These are phyloP conservation scores for Hormaphis cornu DNA, from an alignment of 1,140 invertebrate species.

Conservation along the genomic window DNA sequence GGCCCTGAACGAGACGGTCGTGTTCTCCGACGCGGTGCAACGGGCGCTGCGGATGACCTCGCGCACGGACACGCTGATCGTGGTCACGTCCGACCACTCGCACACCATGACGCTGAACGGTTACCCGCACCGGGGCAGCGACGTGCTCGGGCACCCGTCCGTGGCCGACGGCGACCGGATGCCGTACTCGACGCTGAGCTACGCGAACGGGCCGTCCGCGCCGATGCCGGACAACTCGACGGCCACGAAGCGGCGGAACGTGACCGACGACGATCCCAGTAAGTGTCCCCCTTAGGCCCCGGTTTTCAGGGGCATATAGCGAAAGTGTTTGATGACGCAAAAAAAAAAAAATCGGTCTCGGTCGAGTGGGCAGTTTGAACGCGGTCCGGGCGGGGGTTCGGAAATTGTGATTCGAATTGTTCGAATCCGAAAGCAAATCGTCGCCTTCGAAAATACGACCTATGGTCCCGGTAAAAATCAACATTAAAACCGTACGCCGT, in stretches of 20 bases:
- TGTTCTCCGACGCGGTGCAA: slow-evolving; percentile 56
- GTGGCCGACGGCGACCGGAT: slow-evolving; percentile 47
- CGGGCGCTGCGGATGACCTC: slow-evolving; percentile 25
- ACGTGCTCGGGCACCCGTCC: slow-evolving; percentile 47
- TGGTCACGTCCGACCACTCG: slow-evolving; percentile 58
- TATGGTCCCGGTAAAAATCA: too few relatives aligned
- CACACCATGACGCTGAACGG: slow-evolving; percentile 56
- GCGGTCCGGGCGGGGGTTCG: too few relatives aligned
- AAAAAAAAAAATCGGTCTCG: too few relatives aligned
- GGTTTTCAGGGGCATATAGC: too few relatives aligned
- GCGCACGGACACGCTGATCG: slow-evolving; percentile 52
- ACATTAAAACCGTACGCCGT: too few relatives aligned
- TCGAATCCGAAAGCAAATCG: too few relatives aligned
- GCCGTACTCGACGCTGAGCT: slow-evolving; percentile 62
- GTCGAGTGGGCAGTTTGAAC: too few relatives aligned
- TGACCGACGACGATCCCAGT: neutral
- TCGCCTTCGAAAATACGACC: too few relatives aligned
- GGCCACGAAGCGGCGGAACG: neutral
- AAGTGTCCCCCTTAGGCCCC: neutral
- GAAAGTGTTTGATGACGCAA: too few relatives aligned
- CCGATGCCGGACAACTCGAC: neutral
- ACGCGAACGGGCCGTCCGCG: slow-evolving; percentile 62
- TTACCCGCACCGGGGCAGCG: slow-evolving; percentile 57
- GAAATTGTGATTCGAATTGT: too few relatives aligned
- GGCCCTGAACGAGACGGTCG: slow-evolving; percentile 58